Evolutionary conservation across 2,888 invertebrate genomes (phyloP), one percentile per base, ranked within the genome.

Genomic region (Drosophila yooni): DNA sequence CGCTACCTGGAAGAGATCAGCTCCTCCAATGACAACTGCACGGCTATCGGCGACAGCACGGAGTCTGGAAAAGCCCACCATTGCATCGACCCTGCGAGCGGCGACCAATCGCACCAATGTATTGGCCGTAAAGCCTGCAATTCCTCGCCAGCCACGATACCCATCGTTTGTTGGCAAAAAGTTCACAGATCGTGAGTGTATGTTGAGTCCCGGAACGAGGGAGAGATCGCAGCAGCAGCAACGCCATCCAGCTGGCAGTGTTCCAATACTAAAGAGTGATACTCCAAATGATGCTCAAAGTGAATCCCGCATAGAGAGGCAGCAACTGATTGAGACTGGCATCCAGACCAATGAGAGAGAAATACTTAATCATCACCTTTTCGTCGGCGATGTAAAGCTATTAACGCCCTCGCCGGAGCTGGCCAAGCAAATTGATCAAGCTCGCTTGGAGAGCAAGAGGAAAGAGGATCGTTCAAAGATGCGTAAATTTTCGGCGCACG

Each of bases 331-430:
- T 15, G 91, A 92, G 18, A 70, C 69, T 1, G 84, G 78, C 27
- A 76, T 88, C 48, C 91, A 92, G 71, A 90, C 91, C 0, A 84
- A 83, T 60, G 92, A 91, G 51, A 57, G 59, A n/a, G 92, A 92
- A 69, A 91, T 92, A 43, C 72, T 91, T 2, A 84, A 91, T 75
- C 85, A 79, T 31, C 79, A 82, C 8, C 53, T 90, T 15, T 70
- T 91, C 4, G 76, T 89, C 40, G 92, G 91, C 4, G 86, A 89
- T 57, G 70, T 83, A 2, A 90, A 86, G 58, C 60, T 91, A 15
- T 43, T 91, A 31, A 27, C 76, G 21, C 91, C 92, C 2, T 91
- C 92, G 0, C 60, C 58, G n/a, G 40, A 69, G 0, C n/a, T 92
- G 13, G 57, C 82, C 2, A 65, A 64, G 0, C 79, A 90, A 60